A percentile compares a stretch with the other conserved stretches of the same genome.
Conservation (phyloP, 1,140 invertebrate species). For the Mactra quadrangularis region DNA sequence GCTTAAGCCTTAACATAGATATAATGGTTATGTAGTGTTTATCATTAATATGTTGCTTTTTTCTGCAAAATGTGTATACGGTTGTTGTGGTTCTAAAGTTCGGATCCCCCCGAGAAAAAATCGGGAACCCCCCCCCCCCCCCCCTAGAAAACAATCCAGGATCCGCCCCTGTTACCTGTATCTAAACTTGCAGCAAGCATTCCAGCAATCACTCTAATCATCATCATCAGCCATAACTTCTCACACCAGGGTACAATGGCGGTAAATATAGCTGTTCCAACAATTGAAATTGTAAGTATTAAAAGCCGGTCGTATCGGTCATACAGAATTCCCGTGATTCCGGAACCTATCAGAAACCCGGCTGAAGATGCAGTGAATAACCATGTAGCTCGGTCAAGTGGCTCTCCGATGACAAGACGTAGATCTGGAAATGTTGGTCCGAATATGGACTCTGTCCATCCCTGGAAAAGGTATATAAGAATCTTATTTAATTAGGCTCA, state of each 20-base stretch:
- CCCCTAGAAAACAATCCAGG: too few species aligned
- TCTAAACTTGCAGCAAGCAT: constrained; percentile 29
- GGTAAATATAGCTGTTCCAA: constrained; percentile 21
- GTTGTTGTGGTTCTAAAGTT: too few species aligned
- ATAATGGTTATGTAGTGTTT: too few species aligned
- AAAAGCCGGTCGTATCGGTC: constrained; percentile 38
- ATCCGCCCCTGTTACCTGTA: too few species aligned
- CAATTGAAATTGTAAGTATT: constrained; percentile 8
- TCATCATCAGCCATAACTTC: constrained; percentile 29
- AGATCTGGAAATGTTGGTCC: constrained; percentile 49
- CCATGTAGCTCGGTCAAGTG: constrained; percentile 34
- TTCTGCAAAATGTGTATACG: too few species aligned
- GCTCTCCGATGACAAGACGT: constrained; percentile 29
- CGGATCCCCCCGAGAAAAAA: too few species aligned
- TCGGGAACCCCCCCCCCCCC: too few species aligned
- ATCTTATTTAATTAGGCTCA: too few species aligned
- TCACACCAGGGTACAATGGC: constrained; percentile 29
- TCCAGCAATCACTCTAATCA: constrained; percentile 10
- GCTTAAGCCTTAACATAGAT: too few species aligned
- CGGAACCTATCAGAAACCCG: constrained; percentile 39
- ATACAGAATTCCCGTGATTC: constrained; percentile 31
- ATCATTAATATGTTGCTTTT: too few species aligned
- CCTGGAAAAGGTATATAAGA: constrained; percentile 11
- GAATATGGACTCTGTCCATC: constrained; percentile 28
- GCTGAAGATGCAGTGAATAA: constrained; percentile 21